Conservation (phyloP, 2,113 vertebrate genomes). For the Malurus elegans region DNA sequence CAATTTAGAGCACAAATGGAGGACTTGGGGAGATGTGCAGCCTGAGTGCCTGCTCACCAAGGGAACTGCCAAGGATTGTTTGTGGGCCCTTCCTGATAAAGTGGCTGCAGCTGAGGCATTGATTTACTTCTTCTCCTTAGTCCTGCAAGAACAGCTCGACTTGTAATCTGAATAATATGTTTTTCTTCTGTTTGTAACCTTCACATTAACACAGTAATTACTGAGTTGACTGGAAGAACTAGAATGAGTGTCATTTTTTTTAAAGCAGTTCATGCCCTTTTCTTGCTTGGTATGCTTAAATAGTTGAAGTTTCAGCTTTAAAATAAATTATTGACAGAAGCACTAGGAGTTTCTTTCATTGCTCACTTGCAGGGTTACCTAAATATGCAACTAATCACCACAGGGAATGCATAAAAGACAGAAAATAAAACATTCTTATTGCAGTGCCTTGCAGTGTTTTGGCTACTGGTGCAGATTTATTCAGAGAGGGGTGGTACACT, state of each 20-base stretch:
- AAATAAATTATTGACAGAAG: background rate
- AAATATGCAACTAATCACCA: background rate
- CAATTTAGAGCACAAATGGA: background rate
- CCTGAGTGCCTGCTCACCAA: background rate
- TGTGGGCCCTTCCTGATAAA: background rate
- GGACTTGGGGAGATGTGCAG: background rate
- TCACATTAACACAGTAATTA: background rate
- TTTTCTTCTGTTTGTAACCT: background rate
- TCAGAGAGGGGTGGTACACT: background rate
- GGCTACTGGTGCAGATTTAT: background rate
- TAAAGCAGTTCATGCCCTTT: background rate
- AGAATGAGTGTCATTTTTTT: background rate
- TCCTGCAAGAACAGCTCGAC: background rate
- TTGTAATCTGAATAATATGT: background rate
- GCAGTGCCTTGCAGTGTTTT: background rate
- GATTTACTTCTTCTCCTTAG: background rate
- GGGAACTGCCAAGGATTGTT: background rate
- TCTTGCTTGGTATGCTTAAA: background rate
- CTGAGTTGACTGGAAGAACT: background rate
- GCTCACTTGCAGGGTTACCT: background rate
- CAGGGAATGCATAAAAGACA: background rate
- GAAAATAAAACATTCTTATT: background rate
- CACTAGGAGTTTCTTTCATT: background rate
- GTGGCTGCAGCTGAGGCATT: background rate
- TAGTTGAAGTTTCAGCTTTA: conserved; percentile 1